Evolutionary conservation across 2,113 vertebrate species (phyloP), one percentile per base, ranked within the genome.

Genomic region (Seriola dumerili): DNA sequence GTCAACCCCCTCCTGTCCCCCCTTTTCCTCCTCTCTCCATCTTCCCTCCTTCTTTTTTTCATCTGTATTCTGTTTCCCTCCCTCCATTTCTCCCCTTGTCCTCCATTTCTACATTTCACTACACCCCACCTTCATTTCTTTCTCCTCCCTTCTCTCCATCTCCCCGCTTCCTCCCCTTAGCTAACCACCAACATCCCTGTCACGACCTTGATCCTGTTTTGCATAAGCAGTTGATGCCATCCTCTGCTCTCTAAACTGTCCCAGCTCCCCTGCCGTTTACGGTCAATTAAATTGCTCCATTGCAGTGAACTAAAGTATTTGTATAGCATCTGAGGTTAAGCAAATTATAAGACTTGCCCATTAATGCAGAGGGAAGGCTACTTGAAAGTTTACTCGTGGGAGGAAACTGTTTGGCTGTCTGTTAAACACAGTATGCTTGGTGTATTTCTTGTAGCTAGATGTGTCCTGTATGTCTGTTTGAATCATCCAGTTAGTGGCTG

Each of bases 141-240:
- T 55, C 50, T n/a, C 9, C 21, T 17, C 11, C 17, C 0, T 8
- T 46, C 11, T 21, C 32, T 52, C 21, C 44, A 13, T 10, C 25
- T 17, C 29, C 12, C 36, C 25, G 29, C 23, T 58, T 52, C 54
- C 50, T 19, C 54, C 13, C 42, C 48, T 50, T 54, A 44, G 65
- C 40, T 64, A 77, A 78, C 74, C 58, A 58, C 75, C 69, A 77
- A 42, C 80, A 68, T 71, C 81, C 62, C 73, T 75, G 59, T 89
- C 81, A 71, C 4, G 29, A 86, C 87, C 90, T 85, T 83, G 72
- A 72, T 88, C 74, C 65, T 78, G 40, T 88, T 86, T 76, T 89
- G 81, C 81, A 86, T 85, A 57, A 81, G 73, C 71, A 48, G 29
- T 40, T 70, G 68, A 83, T 81, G 73, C 67, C 80, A 71, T 76